These are phyloP conservation scores for Amiota communis DNA, from an alignment of 2,888 invertebrate species.

Conservation along the genomic window DNA sequence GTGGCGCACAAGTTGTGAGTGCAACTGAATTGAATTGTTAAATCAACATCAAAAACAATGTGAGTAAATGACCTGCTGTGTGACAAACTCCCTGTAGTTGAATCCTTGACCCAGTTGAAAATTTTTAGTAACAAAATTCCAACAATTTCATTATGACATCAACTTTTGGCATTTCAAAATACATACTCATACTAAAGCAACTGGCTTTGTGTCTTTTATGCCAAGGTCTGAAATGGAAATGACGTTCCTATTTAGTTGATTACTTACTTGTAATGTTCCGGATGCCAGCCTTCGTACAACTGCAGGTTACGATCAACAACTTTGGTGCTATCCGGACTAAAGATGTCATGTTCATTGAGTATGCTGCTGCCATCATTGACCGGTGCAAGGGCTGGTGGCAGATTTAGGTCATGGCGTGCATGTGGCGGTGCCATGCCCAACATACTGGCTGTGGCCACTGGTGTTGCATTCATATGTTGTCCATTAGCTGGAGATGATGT, in stretches of 20 bases:
- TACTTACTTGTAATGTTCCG: constrained; percentile 71
- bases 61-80: not conserved
- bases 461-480: constrained; percentile 40
- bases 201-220: not conserved
- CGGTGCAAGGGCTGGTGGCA: constrained; percentile 40
- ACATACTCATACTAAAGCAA: not conserved
- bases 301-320: constrained; percentile 63
- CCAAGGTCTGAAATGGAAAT: not conserved
- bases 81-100: not conserved
- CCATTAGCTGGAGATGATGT: constrained; percentile 41
- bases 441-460: constrained; percentile 58
- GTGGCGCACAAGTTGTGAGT: not conserved
- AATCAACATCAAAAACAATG: not conserved
- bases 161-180: constrained; percentile 4
- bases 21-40: not conserved
- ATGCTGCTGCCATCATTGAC: constrained; percentile 64
- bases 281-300: constrained; percentile 72
- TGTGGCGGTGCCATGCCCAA: constrained; percentile 49
- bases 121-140: not conserved
- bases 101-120: constrained; percentile 21
- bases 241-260: not conserved
- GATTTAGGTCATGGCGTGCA: constrained; percentile 11
- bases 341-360: constrained; percentile 53
- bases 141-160: constrained; percentile 17
- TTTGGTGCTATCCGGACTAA: constrained; percentile 55